Evolutionary conservation across 92 coral and sea anemone species (phyloP).

Genomic region (Meandrina meandrites): DNA sequence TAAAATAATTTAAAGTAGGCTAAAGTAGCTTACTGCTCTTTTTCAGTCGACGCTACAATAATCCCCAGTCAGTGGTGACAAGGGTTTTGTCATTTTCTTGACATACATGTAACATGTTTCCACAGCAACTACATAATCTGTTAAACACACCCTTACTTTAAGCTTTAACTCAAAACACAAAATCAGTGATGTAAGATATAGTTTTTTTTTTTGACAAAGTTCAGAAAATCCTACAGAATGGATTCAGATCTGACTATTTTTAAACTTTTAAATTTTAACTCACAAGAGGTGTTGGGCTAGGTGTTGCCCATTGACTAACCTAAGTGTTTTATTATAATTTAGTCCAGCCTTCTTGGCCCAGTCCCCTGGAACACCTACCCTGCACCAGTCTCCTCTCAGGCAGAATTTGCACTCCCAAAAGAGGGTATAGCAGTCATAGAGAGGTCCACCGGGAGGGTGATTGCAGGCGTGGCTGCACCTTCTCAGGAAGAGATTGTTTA

Average conservation of each 20-base stretch:
- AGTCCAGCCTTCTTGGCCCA: constrained; percentile 68
- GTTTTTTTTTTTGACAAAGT: not conserved
- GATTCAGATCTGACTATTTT: not conserved
- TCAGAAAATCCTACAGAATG: not conserved
- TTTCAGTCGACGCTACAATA: not conserved
- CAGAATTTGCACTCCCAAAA: constrained; percentile 38
- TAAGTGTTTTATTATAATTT: not conserved
- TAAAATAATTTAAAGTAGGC: no score
- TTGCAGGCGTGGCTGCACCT: constrained; percentile 99
- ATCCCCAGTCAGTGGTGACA: not conserved
- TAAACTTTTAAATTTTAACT: not conserved
- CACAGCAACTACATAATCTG: not conserved
- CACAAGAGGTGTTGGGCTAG: not conserved
- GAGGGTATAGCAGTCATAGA: constrained; percentile 93
- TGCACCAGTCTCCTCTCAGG: constrained; percentile 33
- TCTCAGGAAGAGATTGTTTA: constrained; percentile 73
- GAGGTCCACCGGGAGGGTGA: constrained; percentile 88
- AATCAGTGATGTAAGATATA: not conserved
- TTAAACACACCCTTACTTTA: not conserved
- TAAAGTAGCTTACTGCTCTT: not conserved
- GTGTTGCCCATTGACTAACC: not conserved
- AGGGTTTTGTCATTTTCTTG: not conserved
- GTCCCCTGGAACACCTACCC: constrained; percentile 68
- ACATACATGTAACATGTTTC: not conserved
- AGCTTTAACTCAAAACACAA: not conserved